Percentiles rank a stretch among this genome's conserved stretches.
Conservation (phyloP, 2,797 vertebrate genomes). For the Myripristis murdjan region DNA sequence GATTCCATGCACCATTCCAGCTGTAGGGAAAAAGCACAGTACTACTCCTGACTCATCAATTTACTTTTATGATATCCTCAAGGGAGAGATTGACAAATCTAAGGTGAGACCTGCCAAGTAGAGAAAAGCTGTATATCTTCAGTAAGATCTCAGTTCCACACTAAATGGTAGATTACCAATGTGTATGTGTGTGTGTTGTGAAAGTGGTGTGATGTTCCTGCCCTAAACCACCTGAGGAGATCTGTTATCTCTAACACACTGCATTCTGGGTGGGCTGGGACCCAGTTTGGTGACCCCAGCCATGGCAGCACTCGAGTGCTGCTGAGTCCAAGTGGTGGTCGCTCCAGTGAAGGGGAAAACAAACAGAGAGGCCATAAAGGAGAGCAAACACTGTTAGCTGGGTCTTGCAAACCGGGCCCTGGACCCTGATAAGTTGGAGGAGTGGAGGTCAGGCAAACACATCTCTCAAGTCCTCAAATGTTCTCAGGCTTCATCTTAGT, state of each 20-base stretch:
- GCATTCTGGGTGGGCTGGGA: slow-evolving; percentile 78
- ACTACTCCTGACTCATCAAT: slow-evolving; percentile 20
- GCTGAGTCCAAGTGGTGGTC: slow-evolving; percentile 59
- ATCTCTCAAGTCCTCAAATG: too few relatives aligned
- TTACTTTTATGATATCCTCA: slow-evolving; percentile 66
- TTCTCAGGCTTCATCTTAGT: slow-evolving; percentile 61
- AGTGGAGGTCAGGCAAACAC: slow-evolving; percentile 74
- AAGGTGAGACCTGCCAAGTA: slow-evolving; percentile 52
- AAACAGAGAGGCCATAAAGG: slow-evolving; percentile 81
- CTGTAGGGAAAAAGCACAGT: slow-evolving; percentile 11
- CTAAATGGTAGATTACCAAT: slow-evolving; percentile 59
- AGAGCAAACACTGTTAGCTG: slow-evolving; percentile 81
- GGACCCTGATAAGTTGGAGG: slow-evolving; percentile 61
- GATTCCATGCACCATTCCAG: slow-evolving; percentile 31
- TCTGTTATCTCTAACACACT: slow-evolving; percentile 60
- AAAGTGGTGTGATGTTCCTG: slow-evolving; percentile 23
- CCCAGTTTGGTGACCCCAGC: slow-evolving; percentile 66
- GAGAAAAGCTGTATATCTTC: slow-evolving; percentile 63
- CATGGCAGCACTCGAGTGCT: slow-evolving; percentile 58
- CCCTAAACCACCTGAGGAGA: slow-evolving; percentile 47
- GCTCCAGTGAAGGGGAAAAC: slow-evolving; percentile 79
- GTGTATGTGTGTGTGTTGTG: slow-evolving; percentile 16
- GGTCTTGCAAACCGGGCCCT: slow-evolving; percentile 60
- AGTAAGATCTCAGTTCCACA: slow-evolving; percentile 57
- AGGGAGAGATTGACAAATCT: slow-evolving; percentile 50